Percentiles rank a stretch among this genome's conserved stretches.
Evolutionary conservation across 2,888 invertebrate species (phyloP).

Genomic region (Stictocephala bisonia): DNA sequence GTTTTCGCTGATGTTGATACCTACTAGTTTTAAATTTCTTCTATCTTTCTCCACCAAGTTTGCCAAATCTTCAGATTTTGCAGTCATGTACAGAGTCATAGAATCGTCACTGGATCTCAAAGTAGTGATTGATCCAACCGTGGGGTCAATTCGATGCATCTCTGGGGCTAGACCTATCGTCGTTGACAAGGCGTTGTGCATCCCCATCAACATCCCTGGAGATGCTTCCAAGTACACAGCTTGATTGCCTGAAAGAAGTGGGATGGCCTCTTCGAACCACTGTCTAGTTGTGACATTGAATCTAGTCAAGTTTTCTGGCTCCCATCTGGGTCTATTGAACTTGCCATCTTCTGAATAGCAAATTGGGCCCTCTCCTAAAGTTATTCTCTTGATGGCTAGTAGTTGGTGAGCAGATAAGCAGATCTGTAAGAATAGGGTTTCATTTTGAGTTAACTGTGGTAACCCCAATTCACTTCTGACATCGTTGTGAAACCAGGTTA

Average conservation of each 20-base stretch:
- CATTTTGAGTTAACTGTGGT: too few species aligned
- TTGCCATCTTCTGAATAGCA: too few species aligned
- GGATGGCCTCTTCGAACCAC: not conserved
- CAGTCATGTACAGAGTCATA: constrained; percentile 33
- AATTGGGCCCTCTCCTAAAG: too few species aligned
- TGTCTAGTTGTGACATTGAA: not conserved
- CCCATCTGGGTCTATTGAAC: too few species aligned
- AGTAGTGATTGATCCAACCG: not conserved
- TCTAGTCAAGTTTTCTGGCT: too few species aligned
- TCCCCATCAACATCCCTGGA: constrained; percentile 10
- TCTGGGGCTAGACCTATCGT: not conserved
- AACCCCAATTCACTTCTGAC: too few species aligned
- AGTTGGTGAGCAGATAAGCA: too few species aligned
- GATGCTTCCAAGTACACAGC: not conserved
- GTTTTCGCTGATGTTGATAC: constrained; percentile 25
- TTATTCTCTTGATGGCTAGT: too few species aligned
- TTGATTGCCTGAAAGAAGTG: not conserved
- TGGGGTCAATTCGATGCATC: not conserved
- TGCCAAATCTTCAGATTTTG: not conserved
- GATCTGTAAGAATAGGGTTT: too few species aligned
- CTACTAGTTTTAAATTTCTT: constrained; percentile 17
- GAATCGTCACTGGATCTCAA: constrained; percentile 46
- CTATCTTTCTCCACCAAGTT: constrained; percentile 2
- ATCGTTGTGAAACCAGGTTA: too few species aligned
- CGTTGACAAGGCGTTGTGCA: not conserved